Base-by-base conservation (phyloP, 1,140 invertebrate species). In the Drosophila triauraria region DNA sequence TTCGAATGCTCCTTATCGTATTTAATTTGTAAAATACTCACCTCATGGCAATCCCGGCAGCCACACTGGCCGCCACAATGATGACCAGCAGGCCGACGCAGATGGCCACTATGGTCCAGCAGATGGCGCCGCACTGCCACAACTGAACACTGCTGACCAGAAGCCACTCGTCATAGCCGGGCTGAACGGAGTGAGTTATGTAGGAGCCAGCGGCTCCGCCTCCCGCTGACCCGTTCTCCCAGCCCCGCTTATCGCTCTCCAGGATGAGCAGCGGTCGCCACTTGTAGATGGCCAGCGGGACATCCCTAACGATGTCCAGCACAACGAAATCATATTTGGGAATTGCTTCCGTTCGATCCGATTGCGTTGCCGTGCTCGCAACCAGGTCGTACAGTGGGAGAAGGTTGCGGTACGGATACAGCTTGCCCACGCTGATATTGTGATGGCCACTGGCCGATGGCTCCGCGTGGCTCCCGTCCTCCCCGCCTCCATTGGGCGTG, bases 311-410 rank as follows among this genome's bases (percentile, higher is more conserved):
- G 78, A 90, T 86, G 74, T 92, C 91, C 17, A 93, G 77, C 7
- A 93, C 91, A 46, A 93, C 70, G 57, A 93, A 93, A 88, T 93
- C 91, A 61, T 83, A 93, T 82, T 92, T 91, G 56, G 84, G 70
- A 46, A 77, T 62, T 25, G 64, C 35, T 48, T 68, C 44, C 13
- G 43, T n/a, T 57, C 25, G 44, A 27, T 58, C 60, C 43, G 50
- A 7, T 30, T 71, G 53, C 20, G 53, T 60, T n/a, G 50, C 64
- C 40, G 80, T 75, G 30, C 65, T 67, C 30, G 91, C 82, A 60
- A 93, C 44, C 62, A 92, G 80, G 75, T 93, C 91, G 61, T 91
- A 93, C n/a, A 93, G 78, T 47, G 80, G 70, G 54, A 93, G 81
- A 56, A 90, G 87, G 62, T 86, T 91, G 60, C 91, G 88, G 67